Percentiles rank a stretch among this genome's conserved stretches.
Evolutionary conservation across 2,113 vertebrate genomes (phyloP).

Genomic region (Nyctereutes procyonoides): DNA sequence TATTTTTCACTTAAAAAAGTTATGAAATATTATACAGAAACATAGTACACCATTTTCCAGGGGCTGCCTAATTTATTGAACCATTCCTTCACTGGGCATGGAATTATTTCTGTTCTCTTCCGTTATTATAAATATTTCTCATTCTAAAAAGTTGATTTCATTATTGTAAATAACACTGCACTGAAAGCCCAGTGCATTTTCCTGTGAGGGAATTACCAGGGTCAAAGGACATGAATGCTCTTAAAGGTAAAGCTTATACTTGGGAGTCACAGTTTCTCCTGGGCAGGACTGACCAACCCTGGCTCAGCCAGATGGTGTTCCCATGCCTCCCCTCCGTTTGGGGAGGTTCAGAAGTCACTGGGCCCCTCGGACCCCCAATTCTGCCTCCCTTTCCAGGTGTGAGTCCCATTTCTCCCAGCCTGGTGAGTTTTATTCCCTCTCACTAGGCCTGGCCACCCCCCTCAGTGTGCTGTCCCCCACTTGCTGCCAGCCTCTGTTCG

Average conservation of each 20-base stretch:
- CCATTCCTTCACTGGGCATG: neutral
- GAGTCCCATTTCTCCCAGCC: neutral
- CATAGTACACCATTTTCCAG: neutral
- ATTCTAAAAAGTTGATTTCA: neutral
- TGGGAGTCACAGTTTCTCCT: neutral
- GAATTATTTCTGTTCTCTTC: slow-evolving; percentile 3
- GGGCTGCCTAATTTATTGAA: neutral
- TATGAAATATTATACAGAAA: neutral
- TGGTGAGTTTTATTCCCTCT: neutral
- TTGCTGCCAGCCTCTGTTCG: neutral
- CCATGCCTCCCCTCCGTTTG: neutral
- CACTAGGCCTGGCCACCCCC: neutral
- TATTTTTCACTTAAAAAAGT: neutral
- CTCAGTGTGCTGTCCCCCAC: no score
- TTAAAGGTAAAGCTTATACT: neutral
- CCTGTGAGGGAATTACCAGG: neutral
- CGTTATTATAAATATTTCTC: neutral
- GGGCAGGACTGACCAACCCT: no score
- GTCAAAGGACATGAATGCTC: neutral
- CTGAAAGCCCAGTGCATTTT: neutral
- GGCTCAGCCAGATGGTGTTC: neutral
- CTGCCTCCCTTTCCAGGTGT: neutral
- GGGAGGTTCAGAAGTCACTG: neutral
- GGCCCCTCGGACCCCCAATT: neutral
- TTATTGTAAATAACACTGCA: neutral